Conservation (phyloP, 2,888 invertebrate species). For the Stomorhina lunata region DNA sequence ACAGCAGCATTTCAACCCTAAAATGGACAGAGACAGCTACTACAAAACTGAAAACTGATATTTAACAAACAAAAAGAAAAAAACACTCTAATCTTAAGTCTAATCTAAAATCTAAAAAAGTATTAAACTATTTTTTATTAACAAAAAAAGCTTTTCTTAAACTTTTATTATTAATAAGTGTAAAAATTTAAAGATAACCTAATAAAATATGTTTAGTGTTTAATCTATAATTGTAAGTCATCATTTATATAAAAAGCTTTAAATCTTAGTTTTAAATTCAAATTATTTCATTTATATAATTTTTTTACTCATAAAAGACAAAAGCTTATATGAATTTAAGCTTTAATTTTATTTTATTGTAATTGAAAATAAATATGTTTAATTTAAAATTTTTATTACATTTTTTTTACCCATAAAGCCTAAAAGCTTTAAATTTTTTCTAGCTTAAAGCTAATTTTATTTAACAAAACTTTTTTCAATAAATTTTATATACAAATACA, state of each 20-base stretch:
- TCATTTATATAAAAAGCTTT: conserved; percentile 17
- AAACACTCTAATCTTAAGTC: conserved; percentile 20
- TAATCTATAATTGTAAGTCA: not conserved
- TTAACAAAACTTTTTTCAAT: not conserved
- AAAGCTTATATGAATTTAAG: no score
- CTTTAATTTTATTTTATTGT: no score
- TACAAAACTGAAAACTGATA: conserved; percentile 1
- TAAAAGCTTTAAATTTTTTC: not conserved
- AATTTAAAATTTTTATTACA: not conserved
- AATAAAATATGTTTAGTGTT: not conserved
- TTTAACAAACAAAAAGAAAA: not conserved
- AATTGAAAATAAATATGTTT: no score
- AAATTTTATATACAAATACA: not conserved
- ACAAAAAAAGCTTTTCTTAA: conserved; percentile 29
- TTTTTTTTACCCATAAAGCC: not conserved
- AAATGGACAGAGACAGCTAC: conserved; percentile 30
- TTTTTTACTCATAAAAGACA: no score
- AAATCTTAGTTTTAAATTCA: no score
- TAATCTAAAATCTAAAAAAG: not conserved
- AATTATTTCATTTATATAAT: no score
- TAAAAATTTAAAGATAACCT: conserved; percentile 11
- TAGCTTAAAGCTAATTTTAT: conserved; percentile 4
- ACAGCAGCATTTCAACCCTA: conserved; percentile 57
- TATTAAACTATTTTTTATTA: not conserved
- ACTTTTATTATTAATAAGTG: conserved; percentile 19